These are phyloP conservation scores for Anastrepha obliqua DNA, from an alignment of 1,140 invertebrate genomes.

Conservation along the genomic window DNA sequence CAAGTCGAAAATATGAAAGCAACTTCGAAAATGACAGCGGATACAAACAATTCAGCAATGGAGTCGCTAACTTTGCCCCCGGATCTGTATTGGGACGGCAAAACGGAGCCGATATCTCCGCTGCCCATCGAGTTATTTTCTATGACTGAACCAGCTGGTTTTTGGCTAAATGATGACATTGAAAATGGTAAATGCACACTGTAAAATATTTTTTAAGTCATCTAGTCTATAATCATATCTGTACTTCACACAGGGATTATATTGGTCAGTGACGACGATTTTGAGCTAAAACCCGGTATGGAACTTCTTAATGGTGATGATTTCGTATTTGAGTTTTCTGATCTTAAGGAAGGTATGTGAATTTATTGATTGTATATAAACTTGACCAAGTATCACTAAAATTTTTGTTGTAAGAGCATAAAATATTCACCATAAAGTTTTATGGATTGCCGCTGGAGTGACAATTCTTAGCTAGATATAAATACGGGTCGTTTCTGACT, in stretches of 20 bases:
- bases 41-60: conserved; percentile 61
- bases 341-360: conserved; percentile 64
- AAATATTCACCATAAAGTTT: too few relatives aligned
- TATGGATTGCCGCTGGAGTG: too few relatives aligned
- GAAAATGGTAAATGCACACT: conserved; percentile 65
- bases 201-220: neutral
- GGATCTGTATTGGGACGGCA: conserved; percentile 71
- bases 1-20: conserved; percentile 57
- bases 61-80: conserved; percentile 68
- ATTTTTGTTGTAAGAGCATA: too few relatives aligned
- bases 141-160: conserved; percentile 62
- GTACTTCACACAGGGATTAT: neutral
- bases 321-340: conserved; percentile 66
- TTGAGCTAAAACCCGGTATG: conserved; percentile 58
- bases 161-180: conserved; percentile 68
- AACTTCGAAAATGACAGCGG: conserved; percentile 48
- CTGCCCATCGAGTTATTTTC: conserved; percentile 67
- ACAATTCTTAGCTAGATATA: too few relatives aligned
- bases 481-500: too few relatives aligned
- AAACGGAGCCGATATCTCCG: conserved; percentile 69
- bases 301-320: conserved; percentile 65
- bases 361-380: neutral
- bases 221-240: neutral
- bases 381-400: too few relatives aligned
- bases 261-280: conserved; percentile 33